A percentile compares a stretch with the other conserved stretches of the same genome.
Conservation (phyloP, 2,797 vertebrate species). For the Discoglossus pictus region DNA sequence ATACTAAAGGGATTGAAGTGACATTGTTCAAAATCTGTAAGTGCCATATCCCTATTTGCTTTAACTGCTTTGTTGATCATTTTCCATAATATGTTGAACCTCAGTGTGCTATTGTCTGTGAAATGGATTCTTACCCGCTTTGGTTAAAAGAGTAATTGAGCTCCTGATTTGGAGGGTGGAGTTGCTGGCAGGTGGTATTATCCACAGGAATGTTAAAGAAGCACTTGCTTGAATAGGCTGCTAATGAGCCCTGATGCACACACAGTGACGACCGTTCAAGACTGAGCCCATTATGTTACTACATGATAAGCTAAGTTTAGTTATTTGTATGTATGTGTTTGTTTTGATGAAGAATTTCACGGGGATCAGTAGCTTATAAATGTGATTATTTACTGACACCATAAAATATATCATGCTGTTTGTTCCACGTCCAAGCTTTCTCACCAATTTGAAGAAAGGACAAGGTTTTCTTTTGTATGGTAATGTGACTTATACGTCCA, state of each 20-base stretch:
- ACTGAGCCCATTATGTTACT: slow-evolving; percentile 20
- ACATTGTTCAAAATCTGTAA: slow-evolving; percentile 6
- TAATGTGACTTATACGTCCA: too few species aligned
- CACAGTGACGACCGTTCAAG: background rate
- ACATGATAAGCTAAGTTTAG: too few species aligned
- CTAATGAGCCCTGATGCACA: slow-evolving; percentile 17
- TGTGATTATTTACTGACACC: too few species aligned
- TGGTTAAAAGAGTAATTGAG: slow-evolving; percentile 33
- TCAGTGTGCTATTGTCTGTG: slow-evolving; percentile 12
- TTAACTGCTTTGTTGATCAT: slow-evolving; percentile 33
- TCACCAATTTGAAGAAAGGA: too few species aligned
- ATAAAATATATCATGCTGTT: too few species aligned
- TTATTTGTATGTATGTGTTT: too few species aligned
- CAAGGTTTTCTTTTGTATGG: too few species aligned
- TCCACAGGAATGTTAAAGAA: background rate
- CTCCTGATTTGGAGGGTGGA: slow-evolving; percentile 23
- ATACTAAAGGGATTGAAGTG: slow-evolving; percentile 12
- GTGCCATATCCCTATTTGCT: slow-evolving; percentile 23
- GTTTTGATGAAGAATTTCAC: too few species aligned
- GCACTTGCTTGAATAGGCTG: slow-evolving; percentile 36
- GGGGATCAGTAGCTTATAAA: too few species aligned
- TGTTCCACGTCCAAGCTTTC: too few species aligned
- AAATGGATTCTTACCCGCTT: slow-evolving; percentile 24
- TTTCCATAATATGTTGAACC: slow-evolving; percentile 34
- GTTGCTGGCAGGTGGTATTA: slow-evolving; percentile 34